A percentile compares a stretch with the other conserved stretches of the same genome.
These are phyloP conservation scores for Electrona antarctica DNA, from an alignment of 2,113 vertebrate genomes.

Conservation along the genomic window DNA sequence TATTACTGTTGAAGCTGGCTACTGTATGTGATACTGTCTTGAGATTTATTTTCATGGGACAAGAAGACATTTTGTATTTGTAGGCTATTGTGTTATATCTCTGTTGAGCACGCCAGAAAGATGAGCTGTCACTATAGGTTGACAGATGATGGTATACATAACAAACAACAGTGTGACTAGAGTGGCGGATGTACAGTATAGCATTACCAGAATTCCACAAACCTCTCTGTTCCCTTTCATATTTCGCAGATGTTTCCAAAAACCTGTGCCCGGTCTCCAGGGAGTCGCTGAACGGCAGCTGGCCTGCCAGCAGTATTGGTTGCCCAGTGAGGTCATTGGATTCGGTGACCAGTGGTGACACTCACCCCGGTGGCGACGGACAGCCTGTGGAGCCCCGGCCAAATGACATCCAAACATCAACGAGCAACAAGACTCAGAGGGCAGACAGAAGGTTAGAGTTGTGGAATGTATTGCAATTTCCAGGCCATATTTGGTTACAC, in stretches of 20 bases:
- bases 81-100: too few species aligned
- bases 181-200: too few species aligned
- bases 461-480: not conserved
- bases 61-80: too few species aligned
- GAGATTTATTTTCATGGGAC: too few species aligned
- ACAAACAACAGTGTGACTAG: too few species aligned
- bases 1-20: too few species aligned
- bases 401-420: constrained; percentile 29
- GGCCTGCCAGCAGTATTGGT: constrained; percentile 24
- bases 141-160: too few species aligned
- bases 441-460: constrained; percentile 42
- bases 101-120: too few species aligned
- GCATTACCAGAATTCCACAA: constrained; percentile 1
- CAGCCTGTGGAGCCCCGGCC: constrained; percentile 25
- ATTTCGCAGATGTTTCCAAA: constrained; percentile 39
- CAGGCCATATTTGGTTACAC: not conserved
- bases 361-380: not conserved
- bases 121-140: too few species aligned
- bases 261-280: constrained; percentile 33
- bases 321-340: constrained; percentile 36
- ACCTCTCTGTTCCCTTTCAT: not conserved
- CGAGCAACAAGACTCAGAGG: constrained; percentile 26
- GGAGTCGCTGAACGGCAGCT: constrained; percentile 15
- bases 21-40: too few species aligned
- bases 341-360: constrained; percentile 13